phyloP scores from a whole-genome alignment of 2,888 invertebrate species.

The Pyrrhia umbra region DNA sequence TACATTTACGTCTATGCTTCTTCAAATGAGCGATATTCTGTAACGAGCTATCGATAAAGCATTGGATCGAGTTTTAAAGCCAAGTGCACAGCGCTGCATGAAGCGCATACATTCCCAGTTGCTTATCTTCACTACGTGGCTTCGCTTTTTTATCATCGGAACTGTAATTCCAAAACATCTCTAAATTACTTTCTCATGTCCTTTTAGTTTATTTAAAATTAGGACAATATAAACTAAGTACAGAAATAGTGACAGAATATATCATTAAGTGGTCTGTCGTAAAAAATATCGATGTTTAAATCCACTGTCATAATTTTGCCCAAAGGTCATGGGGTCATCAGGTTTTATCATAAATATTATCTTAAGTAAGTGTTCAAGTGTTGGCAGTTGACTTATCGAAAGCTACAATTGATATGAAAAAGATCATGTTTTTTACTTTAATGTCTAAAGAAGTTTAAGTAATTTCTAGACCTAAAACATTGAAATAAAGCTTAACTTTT shows the following conservation, averaged over 20 bases:
- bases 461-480: not conserved
- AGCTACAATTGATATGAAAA: not conserved
- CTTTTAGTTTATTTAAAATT: slow-evolving; percentile 21
- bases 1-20: too few species aligned
- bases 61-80: too few species aligned
- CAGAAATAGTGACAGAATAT: slow-evolving; percentile 16
- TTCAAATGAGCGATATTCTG: too few species aligned
- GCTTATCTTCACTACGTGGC: slow-evolving; percentile 1
- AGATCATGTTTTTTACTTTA: too few species aligned
- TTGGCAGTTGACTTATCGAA: not conserved
- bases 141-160: not conserved
- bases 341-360: slow-evolving; percentile 11
- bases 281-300: slow-evolving; percentile 9
- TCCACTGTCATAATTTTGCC: not conserved
- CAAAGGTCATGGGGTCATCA: slow-evolving; percentile 45
- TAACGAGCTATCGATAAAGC: too few species aligned
- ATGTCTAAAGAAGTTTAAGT: too few species aligned
- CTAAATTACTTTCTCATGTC: not conserved
- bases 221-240: slow-evolving; percentile 37
- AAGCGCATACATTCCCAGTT: not conserved
- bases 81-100: not conserved
- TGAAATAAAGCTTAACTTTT: not conserved
- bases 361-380: not conserved
- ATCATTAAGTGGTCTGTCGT: slow-evolving; percentile 14
- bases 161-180: not conserved